A percentile compares a stretch with the other conserved stretches of the same genome.
Evolutionary conservation across 2,888 invertebrate species (phyloP).

Genomic region (Zygothrica quintamaculata): DNA sequence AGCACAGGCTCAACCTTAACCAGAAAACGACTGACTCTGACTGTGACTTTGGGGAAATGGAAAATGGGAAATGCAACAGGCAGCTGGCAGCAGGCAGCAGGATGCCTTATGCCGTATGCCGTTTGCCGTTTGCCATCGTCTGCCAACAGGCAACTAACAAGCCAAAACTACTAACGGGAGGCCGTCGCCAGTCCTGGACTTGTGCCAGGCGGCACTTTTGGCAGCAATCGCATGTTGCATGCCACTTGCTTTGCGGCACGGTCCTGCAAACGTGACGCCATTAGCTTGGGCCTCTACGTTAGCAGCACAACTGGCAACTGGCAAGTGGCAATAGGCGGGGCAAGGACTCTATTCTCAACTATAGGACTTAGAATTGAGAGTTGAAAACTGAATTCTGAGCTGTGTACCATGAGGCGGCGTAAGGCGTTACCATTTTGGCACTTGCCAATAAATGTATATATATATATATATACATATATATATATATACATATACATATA

Average conservation of each 20-base stretch:
- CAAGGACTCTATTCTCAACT: no score
- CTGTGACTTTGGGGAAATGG: no score
- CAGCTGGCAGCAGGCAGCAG: constrained; percentile 49
- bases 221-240: constrained; percentile 84
- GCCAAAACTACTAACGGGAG: constrained; percentile 74
- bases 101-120: constrained; percentile 17
- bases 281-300: constrained; percentile 68
- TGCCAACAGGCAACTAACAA: constrained; percentile 66
- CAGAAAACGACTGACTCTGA: constrained; percentile 27
- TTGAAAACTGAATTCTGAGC: neutral
- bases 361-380: neutral
- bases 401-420: neutral
- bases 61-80: constrained; percentile 70
- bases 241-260: constrained; percentile 76
- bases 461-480: no score
- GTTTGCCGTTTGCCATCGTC: no score
- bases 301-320: neutral
- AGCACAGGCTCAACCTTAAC: neutral
- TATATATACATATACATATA: no score
- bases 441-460: constrained; percentile 51
- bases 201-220: constrained; percentile 81
- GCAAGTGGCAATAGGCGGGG: neutral
- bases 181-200: constrained; percentile 65
- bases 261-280: constrained; percentile 82
- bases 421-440: constrained; percentile 55